phyloP scores from a whole-genome alignment of 2,888 invertebrate species.

The Mesorhabditis belari region DNA sequence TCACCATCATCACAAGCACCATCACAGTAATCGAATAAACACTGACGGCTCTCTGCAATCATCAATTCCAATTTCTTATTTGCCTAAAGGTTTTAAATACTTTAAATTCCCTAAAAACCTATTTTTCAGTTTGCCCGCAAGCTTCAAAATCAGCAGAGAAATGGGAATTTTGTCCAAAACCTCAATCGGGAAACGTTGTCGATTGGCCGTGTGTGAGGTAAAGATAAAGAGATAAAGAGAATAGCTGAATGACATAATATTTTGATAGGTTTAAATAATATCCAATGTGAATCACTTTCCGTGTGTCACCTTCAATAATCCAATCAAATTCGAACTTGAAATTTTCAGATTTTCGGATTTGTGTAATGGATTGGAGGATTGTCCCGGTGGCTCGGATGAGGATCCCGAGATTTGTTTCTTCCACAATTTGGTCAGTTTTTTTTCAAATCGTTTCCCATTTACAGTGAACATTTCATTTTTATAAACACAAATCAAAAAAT shows the following conservation, averaged over 20 bases:
- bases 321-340: neutral
- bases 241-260: too few species aligned
- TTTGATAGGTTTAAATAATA: too few species aligned
- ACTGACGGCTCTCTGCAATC: too few species aligned
- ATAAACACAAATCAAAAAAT: too few species aligned
- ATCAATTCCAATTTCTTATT: too few species aligned
- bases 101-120: too few species aligned
- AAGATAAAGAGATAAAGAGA: too few species aligned
- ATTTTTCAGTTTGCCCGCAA: neutral
- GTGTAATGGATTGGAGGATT: neutral
- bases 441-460: neutral
- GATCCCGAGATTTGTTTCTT: neutral
- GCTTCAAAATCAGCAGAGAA: neutral
- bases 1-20: too few species aligned
- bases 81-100: too few species aligned
- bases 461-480: too few species aligned
- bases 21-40: too few species aligned
- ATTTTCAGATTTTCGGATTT: neutral
- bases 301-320: neutral
- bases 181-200: neutral
- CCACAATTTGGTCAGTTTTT: neutral
- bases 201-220: neutral
- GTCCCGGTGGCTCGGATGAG: neutral
- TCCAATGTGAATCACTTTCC: too few species aligned
- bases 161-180: neutral